Conservation (phyloP, 2,888 invertebrate genomes). For the Plusia festucae region DNA sequence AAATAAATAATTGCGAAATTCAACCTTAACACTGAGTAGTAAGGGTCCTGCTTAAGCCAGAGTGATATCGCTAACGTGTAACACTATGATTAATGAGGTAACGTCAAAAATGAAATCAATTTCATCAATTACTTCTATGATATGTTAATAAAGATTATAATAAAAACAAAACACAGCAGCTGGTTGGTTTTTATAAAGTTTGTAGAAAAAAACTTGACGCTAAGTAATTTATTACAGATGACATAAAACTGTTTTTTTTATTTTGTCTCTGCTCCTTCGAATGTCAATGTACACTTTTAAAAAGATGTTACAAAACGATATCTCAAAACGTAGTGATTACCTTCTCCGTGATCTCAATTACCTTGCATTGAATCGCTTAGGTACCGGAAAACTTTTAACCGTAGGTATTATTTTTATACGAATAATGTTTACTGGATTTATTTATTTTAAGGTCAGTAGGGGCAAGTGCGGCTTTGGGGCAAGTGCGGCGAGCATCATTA, state of each 20-base stretch:
- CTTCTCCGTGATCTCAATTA: too few relatives aligned
- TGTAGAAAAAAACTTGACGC: slow-evolving; percentile 39
- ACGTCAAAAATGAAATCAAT: slow-evolving; percentile 51
- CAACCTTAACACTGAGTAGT: background rate
- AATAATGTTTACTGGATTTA: too few relatives aligned
- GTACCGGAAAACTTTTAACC: too few relatives aligned
- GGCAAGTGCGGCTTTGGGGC: too few relatives aligned
- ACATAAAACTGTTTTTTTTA: background rate
- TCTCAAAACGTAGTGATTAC: too few relatives aligned
- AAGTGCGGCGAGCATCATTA: too few relatives aligned
- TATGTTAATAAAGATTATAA: slow-evolving; percentile 18
- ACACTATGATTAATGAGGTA: slow-evolving; percentile 41
- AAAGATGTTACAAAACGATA: background rate
- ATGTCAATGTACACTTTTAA: background rate
- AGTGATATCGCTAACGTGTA: background rate
- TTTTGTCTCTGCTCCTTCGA: background rate
- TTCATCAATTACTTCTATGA: slow-evolving; percentile 49
- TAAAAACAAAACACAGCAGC: slow-evolving; percentile 24
- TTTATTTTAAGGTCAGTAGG: too few relatives aligned
- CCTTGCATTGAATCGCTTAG: background rate
- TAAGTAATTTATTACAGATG: slow-evolving; percentile 42
- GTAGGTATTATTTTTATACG: too few relatives aligned
- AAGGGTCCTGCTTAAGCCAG: background rate
- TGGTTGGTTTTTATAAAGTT: slow-evolving; percentile 25
- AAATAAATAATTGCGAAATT: background rate